Base-by-base conservation (phyloP, 2,113 vertebrate species). In the Penelope pileata region DNA sequence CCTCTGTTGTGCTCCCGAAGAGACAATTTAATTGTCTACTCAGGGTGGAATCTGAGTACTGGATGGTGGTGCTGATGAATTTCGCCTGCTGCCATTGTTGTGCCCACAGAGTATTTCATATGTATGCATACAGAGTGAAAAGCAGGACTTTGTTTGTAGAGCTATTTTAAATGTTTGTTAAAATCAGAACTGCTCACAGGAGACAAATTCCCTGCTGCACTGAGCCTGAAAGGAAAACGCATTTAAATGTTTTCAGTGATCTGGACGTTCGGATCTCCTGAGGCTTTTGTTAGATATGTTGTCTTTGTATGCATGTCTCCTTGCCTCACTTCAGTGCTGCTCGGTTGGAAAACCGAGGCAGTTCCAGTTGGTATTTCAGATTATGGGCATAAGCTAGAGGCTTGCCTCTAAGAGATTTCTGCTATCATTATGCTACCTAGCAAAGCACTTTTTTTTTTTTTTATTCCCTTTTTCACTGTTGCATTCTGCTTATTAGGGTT, bases 401-500 rank as follows among this genome's bases (percentile, higher is more conserved):
- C 15, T 26, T 88, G 16, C 38, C 76, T 88, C 64, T 68, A 56
- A 84, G 78, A 83, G 42, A 45, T 64, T 63, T 79, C 32, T 76
- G 60, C 32, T 85, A 22, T 83, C 56, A 6, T 18, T 60, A 10
- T 69, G 72, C 30, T 1, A 1, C 30, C 53, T 76, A 38, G 32
- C 45, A 85, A 63, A 81, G 24, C 30, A 12, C 47, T 63, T 51
- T 72, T 60, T 56, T 22, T 56, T 14, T 58, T n/a, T n/a, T 59
- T 34, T 21, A 17, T n/a, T 29, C 34, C 38, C 21, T 40, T 40
- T 38, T 51, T 63, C 58, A 77, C 66, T 68, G 66, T 80, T 89
- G 32, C 12, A 13, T 93, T 85, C 85, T 88, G 47, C 78, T 85
- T 91, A 38, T 59, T 89, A 99, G 99, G 96, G 97, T 99, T 84